Base-by-base conservation (phyloP, 2,888 invertebrate genomes). In the Mystacides longicornis region DNA sequence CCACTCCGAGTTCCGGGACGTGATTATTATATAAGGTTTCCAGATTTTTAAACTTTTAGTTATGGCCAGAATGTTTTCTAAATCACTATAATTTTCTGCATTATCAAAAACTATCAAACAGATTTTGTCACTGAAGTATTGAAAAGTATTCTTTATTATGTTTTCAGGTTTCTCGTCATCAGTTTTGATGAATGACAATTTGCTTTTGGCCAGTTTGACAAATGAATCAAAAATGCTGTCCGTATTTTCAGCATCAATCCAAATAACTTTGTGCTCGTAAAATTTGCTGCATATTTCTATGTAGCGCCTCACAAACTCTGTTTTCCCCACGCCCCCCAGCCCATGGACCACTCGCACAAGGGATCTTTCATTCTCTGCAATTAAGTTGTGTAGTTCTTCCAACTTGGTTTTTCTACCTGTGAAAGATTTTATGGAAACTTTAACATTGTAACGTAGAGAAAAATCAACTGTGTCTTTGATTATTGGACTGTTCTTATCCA, bases 261-360 rank as follows among this genome's bases (percentile, higher is more conserved):
- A 48, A 3, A 48, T 16, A 23, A 23, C 21, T 4, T 48, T 3
- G 7, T 21, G 4, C 3, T n/a, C 11, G 16, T 3, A 7, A 20
- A 16, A 20, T 18, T 16, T n/a, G n/a, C n/a, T 16, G 16, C 23
- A 23, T 23, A 23, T 4, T 9, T n/a, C 23, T 3, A 48, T 48
- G 18, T 48, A 48, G n/a, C 23, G 9, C 23, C 48, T 22, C n/a
- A 48, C 7, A 18, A 48, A n/a, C 16, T 48, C 23, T 5, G 48
- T 48, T 23, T 48, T 48, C 2, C 48, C 48, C 11, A 48, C 23
- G 5, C 48, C 48, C 3, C 48, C 48, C 5, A 48, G 16, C n/a
- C 48, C 48, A 37, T 37, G 14, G 3, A 37, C 37, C 3, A 37
- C 37, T 7, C 7, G n/a, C 14, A 14, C 4, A 3, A 4, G 37